Evolutionary conservation across 1,140 invertebrate genomes (phyloP), one percentile per base, ranked within the genome.

Genomic region (Thalassaphorura encarpata): DNA sequence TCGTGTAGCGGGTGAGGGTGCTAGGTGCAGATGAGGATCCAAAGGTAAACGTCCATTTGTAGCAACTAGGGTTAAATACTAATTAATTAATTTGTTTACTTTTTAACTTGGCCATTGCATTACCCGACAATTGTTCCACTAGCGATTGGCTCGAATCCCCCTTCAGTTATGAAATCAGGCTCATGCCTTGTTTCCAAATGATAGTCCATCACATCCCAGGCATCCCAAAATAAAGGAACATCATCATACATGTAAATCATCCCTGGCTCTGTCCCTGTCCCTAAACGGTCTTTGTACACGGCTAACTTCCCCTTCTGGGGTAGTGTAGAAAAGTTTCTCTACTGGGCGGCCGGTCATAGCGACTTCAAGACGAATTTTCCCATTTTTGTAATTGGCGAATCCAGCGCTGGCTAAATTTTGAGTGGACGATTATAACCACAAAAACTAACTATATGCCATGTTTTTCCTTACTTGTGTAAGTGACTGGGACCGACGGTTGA

Each of bases 151-250:
- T 36, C 27, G 16, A 39, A 19, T 13, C 33, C 28, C 21, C 29
- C 33, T 11, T 27, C 19, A 19, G 19, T 29, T 8, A 4, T 21
- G 21, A 51, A 36, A 24, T 33, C 15, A 21, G 33, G 28, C 26
- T 33, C 11, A 4, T 51, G 13, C 33, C 28, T 33, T 13, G 48
- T 51, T 29, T 51, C 48, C 29, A 51, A 19, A 58, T 78, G 75
- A 55, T 78, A 78, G 61, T 78, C 76, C 46, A 53, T 54, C 1
- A 54, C 39, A 66, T 78, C 76, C 77, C 77, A 78, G 16, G 77
- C 77, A 71, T 78, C 77, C 54, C 77, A 78, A 69, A 70, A 78
- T 47, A 79, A 58, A n/a, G 77, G 76, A 11, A 77, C 67, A 62
- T 79, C 77, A 68, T 79, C 76, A 69, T 71, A 78, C 23, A 77